Evolutionary conservation across 2,797 vertebrate species (phyloP).

Genomic region (Mormyrus proboscirostris): DNA sequence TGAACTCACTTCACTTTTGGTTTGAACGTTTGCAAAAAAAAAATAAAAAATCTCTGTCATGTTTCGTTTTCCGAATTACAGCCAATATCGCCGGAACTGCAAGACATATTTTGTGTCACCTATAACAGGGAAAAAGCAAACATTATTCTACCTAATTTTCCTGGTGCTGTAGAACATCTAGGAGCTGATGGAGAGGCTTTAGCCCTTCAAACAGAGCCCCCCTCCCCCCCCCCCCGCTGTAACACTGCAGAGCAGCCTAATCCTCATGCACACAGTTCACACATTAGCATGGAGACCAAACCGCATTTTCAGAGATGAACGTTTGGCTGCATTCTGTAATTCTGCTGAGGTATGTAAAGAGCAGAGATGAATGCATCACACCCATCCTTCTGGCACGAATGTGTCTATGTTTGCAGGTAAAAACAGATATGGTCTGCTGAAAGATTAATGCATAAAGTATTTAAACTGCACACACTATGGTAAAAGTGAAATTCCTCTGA

Average conservation of each 20-base stretch:
- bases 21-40: background rate
- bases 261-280: background rate
- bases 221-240: background rate
- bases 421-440: background rate
- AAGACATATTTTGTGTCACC: background rate
- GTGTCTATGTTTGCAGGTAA: background rate
- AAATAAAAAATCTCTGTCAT: background rate
- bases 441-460: background rate
- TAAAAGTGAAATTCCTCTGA: background rate
- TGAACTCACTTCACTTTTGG: background rate
- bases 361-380: background rate
- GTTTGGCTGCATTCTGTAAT: background rate
- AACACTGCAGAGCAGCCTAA: background rate
- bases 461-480: background rate
- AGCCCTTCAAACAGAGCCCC: background rate
- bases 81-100: background rate
- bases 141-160: background rate
- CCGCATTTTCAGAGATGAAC: background rate
- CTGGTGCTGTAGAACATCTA: background rate
- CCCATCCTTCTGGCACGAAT: background rate
- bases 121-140: background rate
- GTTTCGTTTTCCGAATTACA: background rate
- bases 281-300: background rate
- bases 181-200: background rate
- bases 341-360: background rate